Evolutionary conservation across 1,140 invertebrate genomes (phyloP).

Genomic region (Drosophila auraria): DNA sequence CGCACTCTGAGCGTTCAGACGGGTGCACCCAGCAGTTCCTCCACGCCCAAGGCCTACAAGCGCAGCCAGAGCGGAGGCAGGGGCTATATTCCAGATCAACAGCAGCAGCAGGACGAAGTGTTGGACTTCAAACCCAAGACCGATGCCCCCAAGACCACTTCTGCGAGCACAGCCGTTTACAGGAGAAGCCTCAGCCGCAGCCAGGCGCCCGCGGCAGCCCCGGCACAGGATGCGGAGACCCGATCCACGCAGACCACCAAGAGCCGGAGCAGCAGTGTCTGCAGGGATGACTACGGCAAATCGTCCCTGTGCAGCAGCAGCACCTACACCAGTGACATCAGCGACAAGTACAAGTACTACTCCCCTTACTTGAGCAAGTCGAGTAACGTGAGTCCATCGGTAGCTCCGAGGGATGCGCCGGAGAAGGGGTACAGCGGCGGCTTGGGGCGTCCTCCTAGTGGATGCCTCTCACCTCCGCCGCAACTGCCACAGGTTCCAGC

Average conservation of each 20-base stretch:
- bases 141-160: slow-evolving; percentile 65
- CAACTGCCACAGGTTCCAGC: slow-evolving; percentile 20
- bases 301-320: slow-evolving; percentile 70
- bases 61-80: slow-evolving; percentile 82
- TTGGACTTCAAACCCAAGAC: slow-evolving; percentile 46
- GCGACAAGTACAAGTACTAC: slow-evolving; percentile 83
- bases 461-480: slow-evolving; percentile 76
- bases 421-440: slow-evolving; percentile 69
- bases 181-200: slow-evolving; percentile 72
- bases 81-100: slow-evolving; percentile 47
- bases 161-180: slow-evolving; percentile 66
- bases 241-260: slow-evolving; percentile 31
- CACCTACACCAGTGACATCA: slow-evolving; percentile 75
- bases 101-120: slow-evolving; percentile 15
- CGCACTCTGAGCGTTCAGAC: slow-evolving; percentile 87
- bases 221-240: slow-evolving; percentile 15
- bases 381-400: slow-evolving; percentile 37
- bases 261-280: slow-evolving; percentile 75
- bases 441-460: slow-evolving; percentile 80
- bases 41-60: slow-evolving; percentile 67
- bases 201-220: not conserved
- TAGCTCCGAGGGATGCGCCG: slow-evolving; percentile 30
- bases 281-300: slow-evolving; percentile 72
- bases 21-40: slow-evolving; percentile 32
- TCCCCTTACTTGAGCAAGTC: slow-evolving; percentile 79